phyloP scores from a whole-genome alignment of 2,797 vertebrate genomes.

The Linurgus olivaceus region DNA sequence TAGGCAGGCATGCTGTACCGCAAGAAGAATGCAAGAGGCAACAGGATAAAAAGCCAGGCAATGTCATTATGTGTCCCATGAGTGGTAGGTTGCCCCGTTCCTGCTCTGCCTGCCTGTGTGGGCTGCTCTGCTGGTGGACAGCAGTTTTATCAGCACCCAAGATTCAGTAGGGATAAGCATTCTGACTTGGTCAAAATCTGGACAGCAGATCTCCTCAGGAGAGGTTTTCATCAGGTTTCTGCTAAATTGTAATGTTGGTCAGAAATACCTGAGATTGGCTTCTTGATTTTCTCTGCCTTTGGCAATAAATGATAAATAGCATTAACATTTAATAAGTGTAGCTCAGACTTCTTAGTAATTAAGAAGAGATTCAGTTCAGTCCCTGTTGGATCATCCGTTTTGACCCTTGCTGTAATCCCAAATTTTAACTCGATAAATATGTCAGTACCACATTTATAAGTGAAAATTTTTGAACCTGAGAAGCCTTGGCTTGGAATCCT shows the following conservation, averaged over 20 bases:
- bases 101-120: background rate
- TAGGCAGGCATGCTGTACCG: background rate
- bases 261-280: background rate
- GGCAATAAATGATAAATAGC: background rate
- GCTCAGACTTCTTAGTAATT: background rate
- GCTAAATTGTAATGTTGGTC: background rate
- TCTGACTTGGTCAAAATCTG: background rate
- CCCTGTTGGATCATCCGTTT: background rate
- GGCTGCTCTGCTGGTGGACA: background rate
- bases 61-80: background rate
- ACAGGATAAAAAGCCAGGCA: background rate
- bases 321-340: background rate
- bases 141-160: background rate
- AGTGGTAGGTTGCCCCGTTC: fast-evolving
- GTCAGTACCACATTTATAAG: background rate
- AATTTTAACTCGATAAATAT: background rate
- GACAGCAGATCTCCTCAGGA: background rate
- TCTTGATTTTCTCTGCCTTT: background rate
- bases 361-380: background rate
- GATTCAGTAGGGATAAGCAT: background rate
- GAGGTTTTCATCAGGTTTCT: background rate
- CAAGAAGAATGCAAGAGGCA: background rate
- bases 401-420: background rate
- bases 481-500: background rate
- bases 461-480: background rate